Evolutionary conservation across 1,140 invertebrate species (phyloP).

Genomic region (Bursaphelenchus mucronatus): DNA sequence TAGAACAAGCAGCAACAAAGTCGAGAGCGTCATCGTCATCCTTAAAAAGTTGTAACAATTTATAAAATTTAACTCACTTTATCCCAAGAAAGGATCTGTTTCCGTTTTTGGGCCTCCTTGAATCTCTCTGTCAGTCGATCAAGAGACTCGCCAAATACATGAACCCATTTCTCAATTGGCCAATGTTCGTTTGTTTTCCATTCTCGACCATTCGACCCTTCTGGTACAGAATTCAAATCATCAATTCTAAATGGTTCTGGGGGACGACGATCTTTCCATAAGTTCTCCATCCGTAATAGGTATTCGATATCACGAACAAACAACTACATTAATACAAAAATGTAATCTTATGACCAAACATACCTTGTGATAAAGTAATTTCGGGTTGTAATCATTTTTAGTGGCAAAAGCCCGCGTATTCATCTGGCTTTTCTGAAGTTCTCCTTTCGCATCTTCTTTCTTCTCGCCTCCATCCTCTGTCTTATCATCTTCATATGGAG

Average conservation of each 20-base stretch:
- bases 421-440: conserved; percentile 29
- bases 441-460: conserved; percentile 66
- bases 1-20: conserved; percentile 90
- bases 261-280: conserved; percentile 81
- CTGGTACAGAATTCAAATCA: conserved; percentile 43
- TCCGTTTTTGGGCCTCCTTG: conserved; percentile 23
- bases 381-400: conserved; percentile 75
- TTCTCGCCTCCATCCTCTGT: conserved; percentile 69
- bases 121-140: conserved; percentile 61
- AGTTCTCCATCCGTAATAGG: conserved; percentile 83
- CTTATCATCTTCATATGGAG: conserved; percentile 85
- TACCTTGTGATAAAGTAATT: conserved; percentile 66
- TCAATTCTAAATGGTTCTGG: conserved; percentile 72
- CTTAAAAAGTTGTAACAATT: conserved; percentile 42
- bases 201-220: not conserved
- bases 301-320: conserved; percentile 94
- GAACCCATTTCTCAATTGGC: conserved; percentile 75
- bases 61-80: conserved; percentile 26
- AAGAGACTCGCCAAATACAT: conserved; percentile 71
- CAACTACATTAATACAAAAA: conserved; percentile 68
- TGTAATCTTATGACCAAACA: conserved; percentile 16
- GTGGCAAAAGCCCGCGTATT: conserved; percentile 87
- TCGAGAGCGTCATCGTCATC: conserved; percentile 89
- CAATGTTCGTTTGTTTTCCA: conserved; percentile 66
- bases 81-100: conserved; percentile 39